Percentiles rank a stretch among this genome's conserved stretches.
Conservation (phyloP, 2,888 invertebrate genomes). For the Nymphalis urticae region DNA sequence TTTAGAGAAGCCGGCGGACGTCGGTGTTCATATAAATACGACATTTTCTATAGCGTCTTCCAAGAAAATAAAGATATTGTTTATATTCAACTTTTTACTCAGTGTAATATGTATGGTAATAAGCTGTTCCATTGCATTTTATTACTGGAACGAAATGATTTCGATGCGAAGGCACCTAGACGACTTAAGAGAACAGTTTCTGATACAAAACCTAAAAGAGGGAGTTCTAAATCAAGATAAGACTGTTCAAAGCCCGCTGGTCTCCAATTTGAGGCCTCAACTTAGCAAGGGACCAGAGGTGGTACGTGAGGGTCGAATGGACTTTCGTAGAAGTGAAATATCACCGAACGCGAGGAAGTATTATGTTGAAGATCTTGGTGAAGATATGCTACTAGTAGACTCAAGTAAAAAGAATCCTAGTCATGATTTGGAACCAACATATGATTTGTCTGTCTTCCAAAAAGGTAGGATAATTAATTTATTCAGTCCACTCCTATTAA, state of each 20-base stretch:
- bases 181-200: conserved; percentile 61
- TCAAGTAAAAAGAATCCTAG: conserved; percentile 63
- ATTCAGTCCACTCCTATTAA: not conserved
- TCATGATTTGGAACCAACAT: conserved; percentile 50
- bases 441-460: conserved; percentile 54
- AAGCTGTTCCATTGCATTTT: conserved; percentile 68
- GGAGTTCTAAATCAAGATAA: conserved; percentile 46
- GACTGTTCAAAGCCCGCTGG: conserved; percentile 57
- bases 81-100: conserved; percentile 71
- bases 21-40: conserved; percentile 75
- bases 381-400: conserved; percentile 69
- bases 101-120: conserved; percentile 68
- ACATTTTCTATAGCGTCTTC: conserved; percentile 77
- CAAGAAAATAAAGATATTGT: conserved; percentile 75
- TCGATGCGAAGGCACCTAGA: conserved; percentile 69
- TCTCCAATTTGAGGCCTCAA: conserved; percentile 48
- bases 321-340: conserved; percentile 44
- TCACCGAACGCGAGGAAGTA: conserved; percentile 55
- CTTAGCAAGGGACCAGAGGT: conserved; percentile 44
- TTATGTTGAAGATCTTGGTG: conserved; percentile 69
- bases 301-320: conserved; percentile 55
- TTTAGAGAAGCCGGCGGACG: conserved; percentile 69
- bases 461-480: conserved; percentile 53
- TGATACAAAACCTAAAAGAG: conserved; percentile 56
- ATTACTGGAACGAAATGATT: conserved; percentile 73